phyloP scores from a whole-genome alignment of 2,113 vertebrate genomes.

The Tamias sibiricus region DNA sequence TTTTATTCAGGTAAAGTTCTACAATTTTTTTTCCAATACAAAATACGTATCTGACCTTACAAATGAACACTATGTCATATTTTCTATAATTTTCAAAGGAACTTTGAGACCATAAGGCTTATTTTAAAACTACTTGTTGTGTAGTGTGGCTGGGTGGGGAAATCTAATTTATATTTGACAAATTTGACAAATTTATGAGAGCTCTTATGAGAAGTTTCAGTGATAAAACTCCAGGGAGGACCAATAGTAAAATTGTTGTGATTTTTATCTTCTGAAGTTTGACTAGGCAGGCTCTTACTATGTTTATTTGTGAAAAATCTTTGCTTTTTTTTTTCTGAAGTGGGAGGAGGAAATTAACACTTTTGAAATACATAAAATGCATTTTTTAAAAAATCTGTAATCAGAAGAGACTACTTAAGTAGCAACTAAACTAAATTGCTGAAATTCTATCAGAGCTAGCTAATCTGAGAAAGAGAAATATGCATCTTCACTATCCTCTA shows the following conservation, averaged over 20 bases:
- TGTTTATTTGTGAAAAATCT: neutral
- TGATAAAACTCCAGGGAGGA: too few species aligned
- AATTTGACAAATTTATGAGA: too few species aligned
- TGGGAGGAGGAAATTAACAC: neutral
- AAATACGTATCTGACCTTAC: neutral
- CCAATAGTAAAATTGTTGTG: too few species aligned
- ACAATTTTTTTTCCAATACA: neutral
- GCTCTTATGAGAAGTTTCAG: too few species aligned
- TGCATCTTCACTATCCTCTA: neutral
- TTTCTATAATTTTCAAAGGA: neutral
- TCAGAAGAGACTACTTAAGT: neutral
- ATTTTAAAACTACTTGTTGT: neutral
- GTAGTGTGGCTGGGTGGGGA: neutral
- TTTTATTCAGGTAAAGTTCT: neutral
- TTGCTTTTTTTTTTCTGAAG: neutral
- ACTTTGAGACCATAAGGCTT: neutral
- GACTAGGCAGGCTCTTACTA: too few species aligned
- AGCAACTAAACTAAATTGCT: neutral
- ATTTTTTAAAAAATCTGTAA: neutral
- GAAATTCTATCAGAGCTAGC: neutral
- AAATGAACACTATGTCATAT: neutral
- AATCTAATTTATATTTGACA: neutral
- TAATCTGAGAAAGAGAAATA: neutral
- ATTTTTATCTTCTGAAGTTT: neutral
- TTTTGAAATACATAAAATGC: neutral